These are phyloP conservation scores for Orthonychiurus folsomi DNA, from an alignment of 2,888 invertebrate genomes.

Conservation along the genomic window DNA sequence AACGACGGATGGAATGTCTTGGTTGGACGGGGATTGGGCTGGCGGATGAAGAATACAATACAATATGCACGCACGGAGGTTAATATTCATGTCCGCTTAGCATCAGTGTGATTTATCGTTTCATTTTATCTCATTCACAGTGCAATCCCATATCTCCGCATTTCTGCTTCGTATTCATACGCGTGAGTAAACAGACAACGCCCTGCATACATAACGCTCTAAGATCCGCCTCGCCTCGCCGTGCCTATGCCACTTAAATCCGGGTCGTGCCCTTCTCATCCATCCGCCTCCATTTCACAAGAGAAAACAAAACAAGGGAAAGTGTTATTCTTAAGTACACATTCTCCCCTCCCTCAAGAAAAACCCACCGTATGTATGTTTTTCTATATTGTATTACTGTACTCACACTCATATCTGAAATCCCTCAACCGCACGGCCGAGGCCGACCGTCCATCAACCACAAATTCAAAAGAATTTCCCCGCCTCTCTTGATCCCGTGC, in stretches of 20 bases:
- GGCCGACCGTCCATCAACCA: neutral
- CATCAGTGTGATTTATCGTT: neutral
- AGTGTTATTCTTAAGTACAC: slow-evolving; percentile 1
- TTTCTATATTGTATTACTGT: neutral
- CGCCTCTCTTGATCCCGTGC: neutral
- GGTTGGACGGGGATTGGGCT: too few species aligned
- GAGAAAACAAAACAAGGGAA: neutral
- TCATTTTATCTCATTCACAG: neutral
- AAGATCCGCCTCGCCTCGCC: neutral
- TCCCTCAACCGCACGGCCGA: too few species aligned
- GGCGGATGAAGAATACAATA: too few species aligned
- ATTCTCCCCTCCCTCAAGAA: neutral
- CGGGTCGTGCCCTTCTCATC: neutral
- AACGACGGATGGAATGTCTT: too few species aligned
- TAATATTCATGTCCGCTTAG: neutral
- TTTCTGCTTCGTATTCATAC: neutral
- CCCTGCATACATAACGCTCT: neutral
- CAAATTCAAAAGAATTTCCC: neutral
- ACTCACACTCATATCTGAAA: slow-evolving; percentile 1
- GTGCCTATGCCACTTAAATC: too few species aligned
- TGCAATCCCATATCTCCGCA: neutral
- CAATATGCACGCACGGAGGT: neutral
- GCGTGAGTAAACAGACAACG: slow-evolving; percentile 1
- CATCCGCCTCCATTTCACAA: neutral
- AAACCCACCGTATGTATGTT: neutral